Percentiles rank a stretch among this genome's conserved stretches.
phyloP scores from a whole-genome alignment of 1,140 invertebrate genomes.

The Capitella teleta region DNA sequence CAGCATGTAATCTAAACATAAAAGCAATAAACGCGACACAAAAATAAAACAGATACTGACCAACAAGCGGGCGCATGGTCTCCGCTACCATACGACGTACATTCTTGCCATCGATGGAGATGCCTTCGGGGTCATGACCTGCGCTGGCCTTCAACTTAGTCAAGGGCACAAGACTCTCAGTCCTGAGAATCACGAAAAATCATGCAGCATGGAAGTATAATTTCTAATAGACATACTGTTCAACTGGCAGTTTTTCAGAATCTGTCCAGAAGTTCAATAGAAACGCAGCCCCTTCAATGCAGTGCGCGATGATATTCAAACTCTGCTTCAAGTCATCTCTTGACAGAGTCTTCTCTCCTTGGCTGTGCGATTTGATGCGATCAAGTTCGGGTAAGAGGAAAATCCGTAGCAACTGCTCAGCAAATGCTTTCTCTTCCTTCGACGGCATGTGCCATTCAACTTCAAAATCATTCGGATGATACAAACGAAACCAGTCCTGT shows the following conservation, averaged over 20 bases:
- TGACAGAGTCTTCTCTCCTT: no score
- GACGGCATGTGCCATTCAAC: slow-evolving; percentile 68
- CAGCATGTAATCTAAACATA: slow-evolving; percentile 45
- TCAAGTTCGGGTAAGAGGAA: slow-evolving; percentile 27
- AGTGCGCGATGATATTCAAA: slow-evolving; percentile 45
- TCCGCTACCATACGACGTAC: slow-evolving; percentile 48
- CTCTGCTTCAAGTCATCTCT: slow-evolving; percentile 45
- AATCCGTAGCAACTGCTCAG: slow-evolving; percentile 47
- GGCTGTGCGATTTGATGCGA: slow-evolving; percentile 16
- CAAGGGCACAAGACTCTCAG: no score
- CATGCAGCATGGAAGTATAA: no score
- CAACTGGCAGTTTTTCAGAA: slow-evolving; percentile 49
- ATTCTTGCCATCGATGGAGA: slow-evolving; percentile 49
- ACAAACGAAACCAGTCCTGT: slow-evolving; percentile 68
- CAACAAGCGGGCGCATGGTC: slow-evolving; percentile 45
- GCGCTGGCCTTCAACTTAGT: no score
- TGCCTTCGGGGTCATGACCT: no score
- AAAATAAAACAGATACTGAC: no score
- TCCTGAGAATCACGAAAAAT: no score
- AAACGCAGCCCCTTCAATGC: slow-evolving; percentile 47
- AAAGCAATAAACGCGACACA: no score
- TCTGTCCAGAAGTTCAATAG: slow-evolving; percentile 48
- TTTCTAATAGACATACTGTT: slow-evolving; percentile 47
- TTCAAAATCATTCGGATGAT: slow-evolving; percentile 53
- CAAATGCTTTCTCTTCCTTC: slow-evolving; percentile 54